phyloP scores from a whole-genome alignment of 35 echinoderm and acorn worm species.

The Holothuria glaberrima region DNA sequence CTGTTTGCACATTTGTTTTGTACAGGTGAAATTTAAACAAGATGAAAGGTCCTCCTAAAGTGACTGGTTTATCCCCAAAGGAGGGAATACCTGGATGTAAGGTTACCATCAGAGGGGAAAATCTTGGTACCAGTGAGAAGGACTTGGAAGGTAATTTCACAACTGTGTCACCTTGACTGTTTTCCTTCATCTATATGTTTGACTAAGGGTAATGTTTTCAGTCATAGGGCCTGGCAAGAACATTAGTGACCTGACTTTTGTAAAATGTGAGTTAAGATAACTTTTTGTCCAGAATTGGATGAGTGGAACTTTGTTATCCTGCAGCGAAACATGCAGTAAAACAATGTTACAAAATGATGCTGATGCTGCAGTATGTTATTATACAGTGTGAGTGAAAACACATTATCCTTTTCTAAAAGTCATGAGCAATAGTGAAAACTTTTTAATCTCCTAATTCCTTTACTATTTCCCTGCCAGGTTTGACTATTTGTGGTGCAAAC shows the following conservation, averaged over 20 bases:
- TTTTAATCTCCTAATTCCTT: background rate
- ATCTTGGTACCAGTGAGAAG: constrained; percentile 80
- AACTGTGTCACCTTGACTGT: background rate
- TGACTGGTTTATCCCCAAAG: constrained; percentile 88
- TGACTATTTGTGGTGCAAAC: constrained; percentile 92
- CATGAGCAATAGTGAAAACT: background rate
- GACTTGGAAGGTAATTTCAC: constrained; percentile 76
- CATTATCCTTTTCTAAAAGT: no score
- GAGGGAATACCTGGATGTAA: constrained; percentile 92
- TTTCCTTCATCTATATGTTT: no score
- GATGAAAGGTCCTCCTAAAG: constrained; percentile 70
- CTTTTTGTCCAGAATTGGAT: no score
- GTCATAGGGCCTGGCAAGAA: no score
- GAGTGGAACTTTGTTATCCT: no score
- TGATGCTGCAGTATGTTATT: no score
- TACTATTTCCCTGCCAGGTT: constrained; percentile 47
- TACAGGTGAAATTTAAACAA: background rate
- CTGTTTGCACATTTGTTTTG: background rate
- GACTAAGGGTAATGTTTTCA: no score
- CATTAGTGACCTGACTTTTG: no score
- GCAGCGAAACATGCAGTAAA: no score
- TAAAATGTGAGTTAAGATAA: no score
- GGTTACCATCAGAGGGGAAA: constrained; percentile 95
- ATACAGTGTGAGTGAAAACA: no score
- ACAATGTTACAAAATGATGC: no score